Base-by-base conservation (phyloP, 1,140 invertebrate species). In the Heliconius hewitsoni region DNA sequence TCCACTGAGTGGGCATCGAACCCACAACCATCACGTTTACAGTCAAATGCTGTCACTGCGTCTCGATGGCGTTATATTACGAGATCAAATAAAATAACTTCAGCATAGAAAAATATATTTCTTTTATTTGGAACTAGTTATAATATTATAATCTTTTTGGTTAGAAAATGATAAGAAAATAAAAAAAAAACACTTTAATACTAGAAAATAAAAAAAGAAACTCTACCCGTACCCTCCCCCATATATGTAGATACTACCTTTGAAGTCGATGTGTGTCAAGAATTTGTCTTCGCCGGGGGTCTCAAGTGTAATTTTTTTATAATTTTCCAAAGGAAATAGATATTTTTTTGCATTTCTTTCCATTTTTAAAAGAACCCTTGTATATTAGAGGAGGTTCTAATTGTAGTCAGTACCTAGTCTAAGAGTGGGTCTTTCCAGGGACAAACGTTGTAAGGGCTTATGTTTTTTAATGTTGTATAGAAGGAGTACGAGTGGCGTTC, bases 261-360 rank as follows among this genome's bases (percentile, higher is more conserved):
- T 66, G 60, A 66, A 27, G 60, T 66, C 60, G 11, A 66, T 66
- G 60, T 66, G 30, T 66, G 60, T 66, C 60, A 66, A 66, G 60
- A 27, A 66, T 66, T 13, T 66, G 60, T 66, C 60, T 66, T 30
- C 23, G 3, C 27, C 11, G 27, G 60, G 60, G 60, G 60, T 66
- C 60, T 66, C 11, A 23, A 66, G 60, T 30, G 60, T 66, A 11
- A 27, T 66, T 66, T 66, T 66, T 66, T 66, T 66, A 23, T 66
- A 66, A 37, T 5, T 66, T 30, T 30, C 11, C 60, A 30, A 27
- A n/a, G 27, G 60, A 66, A 66, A 66, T 66, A 66, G 60, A 66
- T 66, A 66, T 66, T 66, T 30, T 66, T 66, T 6, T 66, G 60
- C 60, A 66, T 66, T 66, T 66, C 60, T 66, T 66, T 66, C 27